These are phyloP conservation scores for Dicrurus megarhynchus DNA, from an alignment of 2,113 vertebrate genomes.

Conservation along the genomic window DNA sequence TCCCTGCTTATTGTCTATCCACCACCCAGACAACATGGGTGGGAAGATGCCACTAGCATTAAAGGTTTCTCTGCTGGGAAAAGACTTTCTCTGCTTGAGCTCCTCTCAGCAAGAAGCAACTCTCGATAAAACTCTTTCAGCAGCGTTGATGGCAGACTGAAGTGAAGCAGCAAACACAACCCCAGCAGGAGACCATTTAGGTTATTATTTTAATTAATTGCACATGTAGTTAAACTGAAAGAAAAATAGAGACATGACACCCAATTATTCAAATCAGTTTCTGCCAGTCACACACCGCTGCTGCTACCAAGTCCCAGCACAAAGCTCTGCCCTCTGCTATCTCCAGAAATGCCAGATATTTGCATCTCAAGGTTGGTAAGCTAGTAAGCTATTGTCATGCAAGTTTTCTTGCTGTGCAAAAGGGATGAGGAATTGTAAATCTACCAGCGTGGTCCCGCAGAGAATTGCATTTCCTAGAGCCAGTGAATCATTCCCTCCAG, in stretches of 20 bases:
- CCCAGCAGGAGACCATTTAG: slow-evolving; percentile 54
- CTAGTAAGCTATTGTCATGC: background rate
- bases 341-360: slow-evolving; percentile 11
- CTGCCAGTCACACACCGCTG: background rate
- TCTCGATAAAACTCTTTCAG: slow-evolving; percentile 27
- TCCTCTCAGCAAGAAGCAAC: slow-evolving; percentile 23
- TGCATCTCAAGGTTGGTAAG: background rate
- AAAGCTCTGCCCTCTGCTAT: background rate
- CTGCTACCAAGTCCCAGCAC: background rate
- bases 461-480: background rate
- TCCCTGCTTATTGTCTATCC: background rate
- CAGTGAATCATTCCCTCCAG: background rate
- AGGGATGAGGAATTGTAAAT: background rate
- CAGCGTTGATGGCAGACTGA: background rate
- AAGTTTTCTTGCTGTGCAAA: background rate
- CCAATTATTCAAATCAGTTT: slow-evolving; percentile 59
- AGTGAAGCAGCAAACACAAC: slow-evolving; percentile 36
- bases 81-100: background rate
- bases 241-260: slow-evolving; percentile 62
- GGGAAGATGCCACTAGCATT: background rate
- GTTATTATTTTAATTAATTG: slow-evolving; percentile 73
- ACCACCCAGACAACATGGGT: background rate
- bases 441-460: background rate
- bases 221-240: slow-evolving; percentile 62
- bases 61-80: background rate